Evolutionary conservation across 2,797 vertebrate genomes (phyloP), one percentile per base, ranked within the genome.

Genomic region (Erpetoichthys calabaricus): DNA sequence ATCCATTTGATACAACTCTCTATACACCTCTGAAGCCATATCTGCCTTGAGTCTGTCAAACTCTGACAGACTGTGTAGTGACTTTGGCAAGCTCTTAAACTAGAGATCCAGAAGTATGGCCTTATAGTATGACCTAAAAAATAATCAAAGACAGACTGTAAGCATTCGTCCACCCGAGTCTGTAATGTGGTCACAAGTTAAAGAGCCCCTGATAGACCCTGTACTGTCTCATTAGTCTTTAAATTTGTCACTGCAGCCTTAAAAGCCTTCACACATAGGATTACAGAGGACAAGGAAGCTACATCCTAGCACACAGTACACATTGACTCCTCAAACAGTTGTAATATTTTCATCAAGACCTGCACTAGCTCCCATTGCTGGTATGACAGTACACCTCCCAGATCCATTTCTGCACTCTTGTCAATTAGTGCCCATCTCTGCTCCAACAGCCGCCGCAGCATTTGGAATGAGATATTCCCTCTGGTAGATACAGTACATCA

Each of bases 281-380:
- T 56, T 44, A 51, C 52, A 55, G 52, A 60, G 49, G 10, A 60
- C 58, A 60, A 53, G 60, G 58, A 60, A 60, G 53, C 45, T 10
- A 55, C 53, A 60, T 60, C 53, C 53, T 55, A 6, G n/a, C 58
- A 59, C 51, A 55, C 52, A 55, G 52, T 47, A 10, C 41, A 4
- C 55, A 44, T 55, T 55, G 53, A 45, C 58, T 60, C 58, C 41
- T 54, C 45, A 55, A 60, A 55, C 56, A 41, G 45, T 60, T 59
- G 53, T 60, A 60, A 53, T 60, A 60, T 47, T 60, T 60, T 49
- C 59, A 55, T 53, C 8, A 60, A 41, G 53, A 53, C 58, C 58
- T 59, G 58, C 52, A 55, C 58, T 45, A 59, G 58, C 44, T 59
- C 51, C 58, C 45, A 59, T 59, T 47, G 43, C 45, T 60, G 59